Evolutionary conservation across 2,113 vertebrate species (phyloP), one percentile per base, ranked within the genome.

Genomic region (Cyprinus carpio): DNA sequence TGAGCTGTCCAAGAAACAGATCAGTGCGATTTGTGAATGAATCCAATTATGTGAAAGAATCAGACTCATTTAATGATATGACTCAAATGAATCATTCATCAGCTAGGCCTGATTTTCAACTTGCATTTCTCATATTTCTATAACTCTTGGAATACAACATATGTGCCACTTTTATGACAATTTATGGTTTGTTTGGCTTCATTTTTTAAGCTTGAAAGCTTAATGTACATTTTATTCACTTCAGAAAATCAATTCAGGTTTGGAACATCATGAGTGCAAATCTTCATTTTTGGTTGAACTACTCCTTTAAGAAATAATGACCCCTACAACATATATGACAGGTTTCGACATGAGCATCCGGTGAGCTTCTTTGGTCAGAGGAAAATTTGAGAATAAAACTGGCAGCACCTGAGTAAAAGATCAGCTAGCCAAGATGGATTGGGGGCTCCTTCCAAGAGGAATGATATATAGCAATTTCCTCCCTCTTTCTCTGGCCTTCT

Each of bases 401-500:
- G 10, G 9, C 43, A 49, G 25, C 8, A 51, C 11, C 25, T 6
- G 27, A 69, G 60, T 67, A 49, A 58, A 72, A n/a, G 49, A 25
- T 46, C 82, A 29, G 15, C 79, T 62, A 25, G 82, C 82, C 27
- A 46, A 60, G 80, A 46, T 54, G 84, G 67, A 81, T 86, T 34
- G 34, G 27, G 40, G 60, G 31, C 54, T 76, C 82, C 46, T 75
- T 43, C 80, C 18, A 46, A 82, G 31, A 11, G 54, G 75, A 72
- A 79, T 89, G 82, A 89, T 85, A 67, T 84, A 87, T 87, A 62
- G 72, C 78, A 80, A 85, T 87, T 87, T 85, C 83, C 72, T 84
- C 18, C 43, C 54, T 54, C 1, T 78, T 64, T 54, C 75, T 67
- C 43, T 23, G 16, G n/a, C 75, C 34, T 56, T 65, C 83, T 75